Base-by-base conservation (phyloP, 2,113 vertebrate genomes). In the Gavialis gangeticus region DNA sequence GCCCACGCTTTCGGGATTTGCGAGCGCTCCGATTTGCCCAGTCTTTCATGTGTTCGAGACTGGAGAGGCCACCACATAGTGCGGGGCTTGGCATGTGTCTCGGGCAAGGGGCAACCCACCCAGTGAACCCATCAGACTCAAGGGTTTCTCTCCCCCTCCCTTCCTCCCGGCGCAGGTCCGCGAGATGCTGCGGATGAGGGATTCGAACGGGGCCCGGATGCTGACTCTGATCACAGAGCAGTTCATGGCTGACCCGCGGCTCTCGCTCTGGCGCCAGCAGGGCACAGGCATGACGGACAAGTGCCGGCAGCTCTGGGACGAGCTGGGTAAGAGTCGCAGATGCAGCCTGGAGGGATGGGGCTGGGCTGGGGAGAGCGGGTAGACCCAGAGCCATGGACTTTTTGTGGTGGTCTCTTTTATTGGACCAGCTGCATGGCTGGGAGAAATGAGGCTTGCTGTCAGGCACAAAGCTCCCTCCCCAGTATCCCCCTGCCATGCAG, bases 231-330 rank as follows among this genome's bases (percentile, higher is more conserved):
- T 99, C 95, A 99, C 99, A 0, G 99, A 99, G 87, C 99, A 99
- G 97, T 99, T 99, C 87, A 99, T 99, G 99, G 99, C 99, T 0
- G 99, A 99, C 91, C 99, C 99, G 24, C 99, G 99, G 21, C 98
- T 99, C 95, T 99, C 99, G 28, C 98, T 99, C 86, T 99, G 99
- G 99, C 98, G 99, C 93, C 99, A 99, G 94, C 99, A 99, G 97
- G 99, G 99, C 75, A 99, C 99, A 0, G 99, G 99, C 97, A 99
- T 99, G 98, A 99, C 99, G 0, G 99, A 99, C 97, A 99, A 99
- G 95, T 99, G 99, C 94, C 97, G 99, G 91, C 99, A 99, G 97
- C 99, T 99, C 64, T 99, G 99, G 99, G 99, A 99, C 87, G 99
- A 99, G 92, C 97, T 99, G 56, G 99, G 98, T 99, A 97, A 98